phyloP scores from a whole-genome alignment of 2,113 vertebrate species.

The Notothenia coriiceps region DNA sequence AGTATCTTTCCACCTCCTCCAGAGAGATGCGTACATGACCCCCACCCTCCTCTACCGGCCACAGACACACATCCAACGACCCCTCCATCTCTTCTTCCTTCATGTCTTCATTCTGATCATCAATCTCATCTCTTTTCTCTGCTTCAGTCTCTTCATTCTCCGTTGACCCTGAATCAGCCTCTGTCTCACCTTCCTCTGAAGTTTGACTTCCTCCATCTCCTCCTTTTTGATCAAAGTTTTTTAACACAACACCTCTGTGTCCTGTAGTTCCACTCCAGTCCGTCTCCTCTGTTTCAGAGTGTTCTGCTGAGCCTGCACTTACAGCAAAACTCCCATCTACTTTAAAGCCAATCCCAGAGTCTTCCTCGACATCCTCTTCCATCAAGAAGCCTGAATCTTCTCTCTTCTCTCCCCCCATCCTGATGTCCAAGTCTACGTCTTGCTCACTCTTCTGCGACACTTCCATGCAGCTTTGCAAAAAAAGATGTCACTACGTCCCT shows the following conservation, averaged over 20 bases:
- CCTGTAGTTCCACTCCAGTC: slow-evolving; percentile 10
- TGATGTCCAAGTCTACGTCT: slow-evolving; percentile 19
- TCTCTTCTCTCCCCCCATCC: slow-evolving; percentile 61
- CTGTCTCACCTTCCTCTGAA: slow-evolving; percentile 22
- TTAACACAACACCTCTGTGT: background rate
- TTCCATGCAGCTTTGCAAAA: slow-evolving; percentile 54
- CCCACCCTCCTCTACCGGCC: slow-evolving; percentile 46
- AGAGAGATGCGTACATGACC: slow-evolving; percentile 72
- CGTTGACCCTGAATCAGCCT: background rate
- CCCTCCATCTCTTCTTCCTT: slow-evolving; percentile 18
- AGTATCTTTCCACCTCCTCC: slow-evolving; percentile 80
- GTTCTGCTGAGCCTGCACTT: slow-evolving; percentile 1
- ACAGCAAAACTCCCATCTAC: background rate
- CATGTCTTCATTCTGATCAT: slow-evolving; percentile 11
- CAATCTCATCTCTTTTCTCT: slow-evolving; percentile 18
- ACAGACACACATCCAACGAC: slow-evolving; percentile 50
- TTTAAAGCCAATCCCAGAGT: slow-evolving; percentile 48
- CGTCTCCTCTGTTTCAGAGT: background rate
- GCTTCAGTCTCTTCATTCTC: slow-evolving; percentile 18
- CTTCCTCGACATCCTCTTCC: slow-evolving; percentile 48
- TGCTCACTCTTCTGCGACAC: background rate
- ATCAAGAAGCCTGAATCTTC: slow-evolving; percentile 32
- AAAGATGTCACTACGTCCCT: background rate
- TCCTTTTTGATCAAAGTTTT: background rate
- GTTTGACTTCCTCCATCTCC: slow-evolving; percentile 15